Evolutionary conservation across 2,113 vertebrate species (phyloP).

Genomic region (Vulpes lagopus): DNA sequence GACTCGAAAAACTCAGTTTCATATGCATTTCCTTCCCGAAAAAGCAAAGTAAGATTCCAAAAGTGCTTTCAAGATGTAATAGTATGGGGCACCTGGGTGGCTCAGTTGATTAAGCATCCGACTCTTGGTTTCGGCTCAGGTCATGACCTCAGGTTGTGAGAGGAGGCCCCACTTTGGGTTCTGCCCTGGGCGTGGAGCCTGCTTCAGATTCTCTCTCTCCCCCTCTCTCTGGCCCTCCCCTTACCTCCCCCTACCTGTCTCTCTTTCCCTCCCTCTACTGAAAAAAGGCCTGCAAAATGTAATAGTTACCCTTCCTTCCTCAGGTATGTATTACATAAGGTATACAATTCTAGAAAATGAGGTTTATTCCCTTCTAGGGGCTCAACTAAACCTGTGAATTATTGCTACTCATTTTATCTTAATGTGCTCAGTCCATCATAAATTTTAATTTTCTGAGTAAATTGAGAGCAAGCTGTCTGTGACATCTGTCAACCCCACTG

Average conservation of each 20-base stretch:
- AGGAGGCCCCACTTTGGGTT: background rate
- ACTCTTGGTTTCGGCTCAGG: background rate
- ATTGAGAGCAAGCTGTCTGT: background rate
- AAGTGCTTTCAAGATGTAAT: background rate
- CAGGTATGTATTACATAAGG: background rate
- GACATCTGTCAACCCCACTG: background rate
- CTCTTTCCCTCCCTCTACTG: too few species aligned
- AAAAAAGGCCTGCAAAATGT: background rate
- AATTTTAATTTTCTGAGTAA: constrained; percentile 51
- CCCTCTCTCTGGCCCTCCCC: background rate
- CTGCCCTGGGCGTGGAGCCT: background rate
- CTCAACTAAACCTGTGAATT: constrained; percentile 43
- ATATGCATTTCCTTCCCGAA: background rate
- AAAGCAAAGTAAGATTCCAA: constrained; percentile 41
- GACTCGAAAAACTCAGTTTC: background rate
- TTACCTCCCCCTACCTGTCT: too few species aligned
- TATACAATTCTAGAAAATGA: constrained; percentile 34
- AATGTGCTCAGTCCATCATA: background rate
- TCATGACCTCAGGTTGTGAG: background rate
- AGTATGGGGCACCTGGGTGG: background rate
- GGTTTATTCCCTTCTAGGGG: background rate
- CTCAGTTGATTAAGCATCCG: background rate
- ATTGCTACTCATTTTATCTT: constrained; percentile 36
- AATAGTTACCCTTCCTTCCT: background rate
- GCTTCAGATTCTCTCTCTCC: background rate